phyloP scores from a whole-genome alignment of 2,888 invertebrate species.

The Xestia c-nigrum region DNA sequence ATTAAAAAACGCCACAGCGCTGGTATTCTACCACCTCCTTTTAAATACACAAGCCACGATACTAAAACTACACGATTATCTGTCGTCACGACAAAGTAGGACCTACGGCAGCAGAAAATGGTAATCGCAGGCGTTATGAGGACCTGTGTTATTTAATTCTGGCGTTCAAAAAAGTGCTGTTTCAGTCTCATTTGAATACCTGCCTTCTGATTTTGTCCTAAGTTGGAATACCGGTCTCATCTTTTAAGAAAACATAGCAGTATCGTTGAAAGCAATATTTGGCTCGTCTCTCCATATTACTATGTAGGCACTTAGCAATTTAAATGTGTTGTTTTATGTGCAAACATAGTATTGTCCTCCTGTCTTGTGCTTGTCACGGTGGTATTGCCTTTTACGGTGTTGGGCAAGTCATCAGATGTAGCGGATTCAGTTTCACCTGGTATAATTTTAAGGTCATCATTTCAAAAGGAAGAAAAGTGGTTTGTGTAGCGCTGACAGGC shows the following conservation, averaged over 20 bases:
- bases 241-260: constrained; percentile 24
- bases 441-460: constrained; percentile 22
- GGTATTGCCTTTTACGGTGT: constrained; percentile 57
- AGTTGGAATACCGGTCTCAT: not conserved
- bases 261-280: constrained; percentile 47
- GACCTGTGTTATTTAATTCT: not conserved
- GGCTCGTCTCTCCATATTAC: constrained; percentile 40
- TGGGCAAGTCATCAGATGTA: constrained; percentile 21
- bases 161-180: not conserved
- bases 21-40: too few relatives aligned
- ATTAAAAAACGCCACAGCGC: too few relatives aligned
- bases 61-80: too few relatives aligned
- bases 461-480: not conserved
- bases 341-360: constrained; percentile 76
- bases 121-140: not conserved
- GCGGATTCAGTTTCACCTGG: constrained; percentile 32
- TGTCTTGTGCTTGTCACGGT: constrained; percentile 63
- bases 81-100: too few relatives aligned
- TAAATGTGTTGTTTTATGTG: constrained; percentile 72
- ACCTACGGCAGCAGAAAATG: not conserved
- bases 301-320: constrained; percentile 71
- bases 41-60: too few relatives aligned
- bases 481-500: not conserved
- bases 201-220: not conserved
- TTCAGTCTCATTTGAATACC: not conserved